Evolutionary conservation across 2,797 vertebrate species (phyloP).

Genomic region (Poeciliopsis paucimaculata): DNA sequence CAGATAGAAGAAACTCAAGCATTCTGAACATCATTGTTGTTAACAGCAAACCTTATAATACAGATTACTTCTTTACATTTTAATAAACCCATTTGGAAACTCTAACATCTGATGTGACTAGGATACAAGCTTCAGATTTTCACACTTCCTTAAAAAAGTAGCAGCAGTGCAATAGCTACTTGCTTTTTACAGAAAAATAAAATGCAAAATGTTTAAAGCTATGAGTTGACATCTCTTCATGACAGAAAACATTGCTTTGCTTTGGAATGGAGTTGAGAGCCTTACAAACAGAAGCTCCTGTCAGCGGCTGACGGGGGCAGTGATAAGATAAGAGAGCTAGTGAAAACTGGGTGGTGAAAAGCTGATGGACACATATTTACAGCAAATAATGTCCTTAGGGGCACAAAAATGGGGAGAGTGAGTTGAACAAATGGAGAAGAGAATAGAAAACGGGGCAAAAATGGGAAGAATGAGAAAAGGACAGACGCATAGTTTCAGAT

Average conservation of each 20-base stretch:
- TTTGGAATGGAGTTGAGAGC: constrained; percentile 17
- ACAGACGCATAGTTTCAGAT: constrained; percentile 44
- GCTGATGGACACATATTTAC: constrained; percentile 40
- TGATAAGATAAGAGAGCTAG: constrained; percentile 9
- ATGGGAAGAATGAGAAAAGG: constrained; percentile 39
- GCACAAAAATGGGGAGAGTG: constrained; percentile 1
- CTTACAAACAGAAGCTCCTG: constrained; percentile 36
- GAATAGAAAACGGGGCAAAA: constrained; percentile 21
- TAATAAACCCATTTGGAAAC: not conserved
- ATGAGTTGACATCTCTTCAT: not conserved
- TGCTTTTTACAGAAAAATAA: constrained; percentile 17
- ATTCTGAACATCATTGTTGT: too few relatives aligned
- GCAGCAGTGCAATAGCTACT: not conserved
- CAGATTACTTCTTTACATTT: not conserved
- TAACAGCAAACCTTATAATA: not conserved
- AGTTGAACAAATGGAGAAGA: constrained; percentile 23
- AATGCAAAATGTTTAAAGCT: not conserved
- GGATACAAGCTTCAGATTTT: not conserved
- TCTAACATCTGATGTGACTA: not conserved
- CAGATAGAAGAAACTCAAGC: too few relatives aligned
- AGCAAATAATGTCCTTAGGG: constrained; percentile 46
- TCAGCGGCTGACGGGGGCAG: constrained; percentile 25
- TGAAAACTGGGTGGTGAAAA: not conserved
- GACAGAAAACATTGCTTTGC: constrained; percentile 33
- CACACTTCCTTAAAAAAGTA: not conserved